Evolutionary conservation across 2,888 invertebrate species (phyloP).

Genomic region (Hirtodrosophila confusa): DNA sequence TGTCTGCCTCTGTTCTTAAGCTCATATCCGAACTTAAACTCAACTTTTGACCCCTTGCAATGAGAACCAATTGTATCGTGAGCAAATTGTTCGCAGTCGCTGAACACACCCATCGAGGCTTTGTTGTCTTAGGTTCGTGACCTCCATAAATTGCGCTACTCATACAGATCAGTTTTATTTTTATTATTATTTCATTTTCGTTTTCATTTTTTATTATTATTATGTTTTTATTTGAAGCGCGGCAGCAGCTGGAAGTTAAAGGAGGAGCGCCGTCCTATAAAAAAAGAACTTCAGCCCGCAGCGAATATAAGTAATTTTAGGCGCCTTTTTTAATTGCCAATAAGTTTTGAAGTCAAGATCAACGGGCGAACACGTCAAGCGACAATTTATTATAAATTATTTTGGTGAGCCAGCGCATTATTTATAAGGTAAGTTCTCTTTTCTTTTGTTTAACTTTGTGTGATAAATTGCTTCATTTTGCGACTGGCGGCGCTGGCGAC

Average conservation of each 20-base stretch:
- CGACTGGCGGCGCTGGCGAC: constrained; percentile 16
- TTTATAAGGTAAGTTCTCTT: constrained; percentile 48
- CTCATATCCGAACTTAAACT: too few species aligned
- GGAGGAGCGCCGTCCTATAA: constrained; percentile 1
- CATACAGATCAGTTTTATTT: constrained; percentile 4
- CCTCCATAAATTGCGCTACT: constrained; percentile 49
- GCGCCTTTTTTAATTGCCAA: constrained; percentile 59
- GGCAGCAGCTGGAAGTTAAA: too few species aligned
- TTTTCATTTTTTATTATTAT: constrained; percentile 1
- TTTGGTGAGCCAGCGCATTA: constrained; percentile 30
- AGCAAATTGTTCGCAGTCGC: constrained; percentile 40
- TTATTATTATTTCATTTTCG: neutral
- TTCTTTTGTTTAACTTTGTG: constrained; percentile 29
- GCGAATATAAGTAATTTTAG: constrained; percentile 7
- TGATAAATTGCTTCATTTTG: constrained; percentile 71
- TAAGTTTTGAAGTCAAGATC: constrained; percentile 60
- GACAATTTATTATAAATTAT: constrained; percentile 73
- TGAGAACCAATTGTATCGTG: constrained; percentile 44
- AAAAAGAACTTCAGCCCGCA: neutral
- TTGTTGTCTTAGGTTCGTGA: constrained; percentile 45
- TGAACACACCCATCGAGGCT: constrained; percentile 48
- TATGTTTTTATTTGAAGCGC: too few species aligned
- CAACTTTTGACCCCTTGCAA: constrained; percentile 19
- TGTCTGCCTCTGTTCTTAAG: too few species aligned
- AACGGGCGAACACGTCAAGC: constrained; percentile 64